A percentile compares a stretch with the other conserved stretches of the same genome.
phyloP scores from a whole-genome alignment of 2,797 vertebrate species.

The Philypnodon macrostomus region DNA sequence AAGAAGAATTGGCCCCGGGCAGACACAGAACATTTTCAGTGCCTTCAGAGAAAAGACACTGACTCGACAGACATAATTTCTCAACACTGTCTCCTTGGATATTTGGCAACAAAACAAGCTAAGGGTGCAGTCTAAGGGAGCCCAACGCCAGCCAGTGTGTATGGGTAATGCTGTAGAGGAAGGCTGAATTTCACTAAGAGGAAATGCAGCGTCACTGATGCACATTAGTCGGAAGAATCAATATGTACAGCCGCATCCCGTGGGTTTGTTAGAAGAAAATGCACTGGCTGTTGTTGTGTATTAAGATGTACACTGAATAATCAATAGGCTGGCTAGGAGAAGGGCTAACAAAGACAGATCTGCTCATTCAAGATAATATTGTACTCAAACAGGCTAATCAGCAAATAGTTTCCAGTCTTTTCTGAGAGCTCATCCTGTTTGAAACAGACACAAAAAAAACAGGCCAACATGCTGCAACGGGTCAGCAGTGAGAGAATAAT shows the following conservation, averaged over 20 bases:
- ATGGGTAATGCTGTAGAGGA: conserved; percentile 34
- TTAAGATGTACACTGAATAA: conserved; percentile 1
- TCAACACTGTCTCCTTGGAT: conserved; percentile 17
- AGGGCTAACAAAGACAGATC: not conserved
- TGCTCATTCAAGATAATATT: not conserved
- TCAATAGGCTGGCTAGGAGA: conserved; percentile 17
- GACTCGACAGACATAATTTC: conserved; percentile 26
- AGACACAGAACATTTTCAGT: conserved; percentile 7
- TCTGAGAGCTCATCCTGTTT: conserved; percentile 39
- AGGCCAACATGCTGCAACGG: conserved; percentile 36
- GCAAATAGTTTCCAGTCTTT: conserved; percentile 40
- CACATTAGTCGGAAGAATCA: conserved; percentile 44
- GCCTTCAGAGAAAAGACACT: not conserved
- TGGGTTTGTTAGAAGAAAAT: conserved; percentile 26
- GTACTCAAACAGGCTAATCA: conserved; percentile 10
- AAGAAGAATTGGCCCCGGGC: not conserved
- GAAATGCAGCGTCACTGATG: conserved; percentile 21
- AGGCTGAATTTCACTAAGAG: conserved; percentile 45
- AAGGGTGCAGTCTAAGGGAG: conserved; percentile 13
- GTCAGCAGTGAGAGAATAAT: conserved; percentile 12
- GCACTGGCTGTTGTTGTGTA: conserved; percentile 3
- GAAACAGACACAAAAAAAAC: conserved; percentile 17
- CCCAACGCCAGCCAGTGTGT: conserved; percentile 21
- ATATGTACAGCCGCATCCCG: conserved; percentile 31
- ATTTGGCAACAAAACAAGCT: conserved; percentile 23